Percentiles rank a stretch among this genome's conserved stretches.
Conservation (phyloP, 2,797 vertebrate species). For the Spinus olivaceus region DNA sequence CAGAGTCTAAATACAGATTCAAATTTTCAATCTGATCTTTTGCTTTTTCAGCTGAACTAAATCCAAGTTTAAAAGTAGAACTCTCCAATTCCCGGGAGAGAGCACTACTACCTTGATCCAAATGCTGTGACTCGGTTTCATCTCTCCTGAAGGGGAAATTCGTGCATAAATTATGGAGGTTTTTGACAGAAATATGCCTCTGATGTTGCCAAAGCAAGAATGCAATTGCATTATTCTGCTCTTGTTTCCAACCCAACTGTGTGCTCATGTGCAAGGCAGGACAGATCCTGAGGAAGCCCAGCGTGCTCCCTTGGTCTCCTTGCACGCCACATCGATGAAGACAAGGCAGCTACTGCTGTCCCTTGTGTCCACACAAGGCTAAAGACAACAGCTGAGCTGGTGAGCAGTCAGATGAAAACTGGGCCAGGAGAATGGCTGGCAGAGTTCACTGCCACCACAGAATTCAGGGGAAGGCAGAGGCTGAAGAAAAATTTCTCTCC, state of each 20-base stretch:
- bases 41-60: background rate
- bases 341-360: background rate
- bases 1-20: background rate
- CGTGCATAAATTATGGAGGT: background rate
- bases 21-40: background rate
- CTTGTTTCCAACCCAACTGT: background rate
- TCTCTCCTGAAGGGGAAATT: background rate
- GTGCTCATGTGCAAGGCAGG: background rate
- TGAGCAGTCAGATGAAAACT: background rate
- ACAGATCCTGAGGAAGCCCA: background rate
- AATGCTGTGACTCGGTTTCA: background rate
- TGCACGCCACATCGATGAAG: rapidly evolving
- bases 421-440: background rate
- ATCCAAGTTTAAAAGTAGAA: background rate
- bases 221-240: background rate
- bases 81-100: background rate
- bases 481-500: background rate
- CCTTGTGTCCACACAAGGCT: background rate
- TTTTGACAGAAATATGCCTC: background rate
- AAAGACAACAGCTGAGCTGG: background rate
- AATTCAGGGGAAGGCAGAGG: background rate
- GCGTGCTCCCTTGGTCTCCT: background rate
- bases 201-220: background rate
- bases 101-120: background rate
- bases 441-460: background rate